A percentile compares a stretch with the other conserved stretches of the same genome.
phyloP scores from a whole-genome alignment of 1,140 invertebrate genomes.

The Phortica variegata region DNA sequence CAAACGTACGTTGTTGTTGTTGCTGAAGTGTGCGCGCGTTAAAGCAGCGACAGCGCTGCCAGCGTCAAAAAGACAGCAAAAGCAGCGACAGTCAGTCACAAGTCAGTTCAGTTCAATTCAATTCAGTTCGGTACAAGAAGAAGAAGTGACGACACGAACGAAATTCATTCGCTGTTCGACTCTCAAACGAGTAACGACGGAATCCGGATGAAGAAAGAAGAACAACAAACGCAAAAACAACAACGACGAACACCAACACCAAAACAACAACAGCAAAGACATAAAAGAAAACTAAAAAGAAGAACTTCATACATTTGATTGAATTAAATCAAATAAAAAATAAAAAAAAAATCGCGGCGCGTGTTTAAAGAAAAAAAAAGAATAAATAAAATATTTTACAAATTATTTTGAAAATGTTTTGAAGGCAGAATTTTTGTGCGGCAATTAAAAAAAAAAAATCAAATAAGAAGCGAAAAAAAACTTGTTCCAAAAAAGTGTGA shows the following conservation, averaged over 20 bases:
- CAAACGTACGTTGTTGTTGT: too few species aligned
- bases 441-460: conserved; percentile 14
- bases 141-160: conserved; percentile 42
- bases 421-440: too few species aligned
- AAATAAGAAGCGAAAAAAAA: conserved; percentile 19
- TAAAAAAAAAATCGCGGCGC: conserved; percentile 6
- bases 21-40: too few species aligned
- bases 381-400: too few species aligned
- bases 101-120: too few species aligned
- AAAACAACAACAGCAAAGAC: conserved; percentile 15
- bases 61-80: conserved; percentile 6
- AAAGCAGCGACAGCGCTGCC: conserved; percentile 3
- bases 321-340: conserved; percentile 19
- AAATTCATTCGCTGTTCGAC: conserved; percentile 55
- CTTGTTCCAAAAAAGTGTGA: conserved; percentile 20
- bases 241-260: conserved; percentile 10
- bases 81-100: conserved; percentile 17
- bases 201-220: conserved; percentile 40
- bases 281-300: conserved; percentile 13
- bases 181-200: conserved; percentile 55
- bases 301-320: conserved; percentile 13
- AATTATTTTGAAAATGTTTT: too few species aligned
- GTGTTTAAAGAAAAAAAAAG: too few species aligned
- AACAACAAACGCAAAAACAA: conserved; percentile 16
- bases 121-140: conserved; percentile 16